Evolutionary conservation across 2,797 vertebrate species (phyloP), one percentile per base, ranked within the genome.

Genomic region (Scarus forsteni): DNA sequence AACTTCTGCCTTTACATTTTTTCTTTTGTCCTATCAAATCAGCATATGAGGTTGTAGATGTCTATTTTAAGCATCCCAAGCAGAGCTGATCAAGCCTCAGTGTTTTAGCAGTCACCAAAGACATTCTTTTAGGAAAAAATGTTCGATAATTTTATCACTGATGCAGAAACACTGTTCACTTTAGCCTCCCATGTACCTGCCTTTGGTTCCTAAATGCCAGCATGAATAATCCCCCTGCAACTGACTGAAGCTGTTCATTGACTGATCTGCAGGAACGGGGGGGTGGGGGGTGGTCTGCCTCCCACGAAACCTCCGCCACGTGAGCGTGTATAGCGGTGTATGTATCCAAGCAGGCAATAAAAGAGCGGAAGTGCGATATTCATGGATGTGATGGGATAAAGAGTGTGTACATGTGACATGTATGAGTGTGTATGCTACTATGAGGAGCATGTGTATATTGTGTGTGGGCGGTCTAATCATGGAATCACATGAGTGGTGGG

Each of bases 381-480:
- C 66, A 48, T 57, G 48, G 48, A 65, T 73, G 60, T 43, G 55
- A 65, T 39, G 16, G 36, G 48, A 48, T 13, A 35, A 50, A 60
- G 62, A 8, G 42, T 65, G 54, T 70, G 45, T 36, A 45, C 10
- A 43, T 49, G 61, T 63, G 35, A 60, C 8, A 44, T 54, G 18
- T 45, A 18, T 44, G 13, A 66, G 55, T 74, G 59, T 74, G 65
- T 74, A 61, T 39, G 55, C 48, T 60, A 35, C 38, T 52, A 66
- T 57, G 35, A 60, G 35, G 35, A 69, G 72, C 85, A 80, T 70
- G 80, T 86, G 87, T 74, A 60, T 44, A 60, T 14, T 36, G 52
- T 56, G 83, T 13, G 80, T 88, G 86, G 79, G 87, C 70, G 64
- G 71, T 77, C 70, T 73, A 51, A 77, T 79, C 69, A 16, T 59